phyloP scores from a whole-genome alignment of 2,113 vertebrate species.

The Albula glossodonta region DNA sequence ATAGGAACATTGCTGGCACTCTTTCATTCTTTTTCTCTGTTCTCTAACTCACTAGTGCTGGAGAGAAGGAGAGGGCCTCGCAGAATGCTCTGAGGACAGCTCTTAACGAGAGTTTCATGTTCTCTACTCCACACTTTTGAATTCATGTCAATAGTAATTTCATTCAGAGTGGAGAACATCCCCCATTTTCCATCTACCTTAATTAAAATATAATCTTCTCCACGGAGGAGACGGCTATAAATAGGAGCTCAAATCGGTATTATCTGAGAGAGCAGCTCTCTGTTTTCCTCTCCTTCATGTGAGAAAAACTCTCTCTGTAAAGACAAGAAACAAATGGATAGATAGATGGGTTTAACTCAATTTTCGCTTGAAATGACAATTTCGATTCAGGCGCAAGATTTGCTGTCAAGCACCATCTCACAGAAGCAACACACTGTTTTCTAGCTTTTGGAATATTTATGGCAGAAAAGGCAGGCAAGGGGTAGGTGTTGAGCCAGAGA shows the following conservation, averaged over 20 bases:
- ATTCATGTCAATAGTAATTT: conserved; percentile 29
- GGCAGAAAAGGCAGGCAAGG: not conserved
- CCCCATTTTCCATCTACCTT: conserved; percentile 38
- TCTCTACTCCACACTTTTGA: conserved; percentile 28
- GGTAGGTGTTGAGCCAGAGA: not conserved
- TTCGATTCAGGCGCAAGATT: not conserved
- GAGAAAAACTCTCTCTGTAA: conserved; percentile 10
- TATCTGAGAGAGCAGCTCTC: conserved; percentile 18
- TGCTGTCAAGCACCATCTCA: not conserved
- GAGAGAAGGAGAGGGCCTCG: conserved; percentile 14
- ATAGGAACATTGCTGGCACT: not conserved
- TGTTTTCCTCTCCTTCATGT: conserved; percentile 21
- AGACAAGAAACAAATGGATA: not conserved
- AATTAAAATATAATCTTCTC: conserved; percentile 50
- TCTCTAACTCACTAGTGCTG: conserved; percentile 7
- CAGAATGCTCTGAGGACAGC: conserved; percentile 31
- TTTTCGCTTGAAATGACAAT: conserved; percentile 21
- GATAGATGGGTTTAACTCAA: conserved; percentile 14
- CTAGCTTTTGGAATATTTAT: conserved; percentile 19
- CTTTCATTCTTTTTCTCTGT: not conserved
- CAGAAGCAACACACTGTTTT: not conserved
- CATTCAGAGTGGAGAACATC: conserved; percentile 20
- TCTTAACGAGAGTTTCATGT: conserved; percentile 41
- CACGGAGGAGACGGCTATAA: conserved; percentile 30
- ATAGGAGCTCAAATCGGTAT: conserved; percentile 35